Percentiles rank a stretch among this genome's conserved stretches.
These are phyloP conservation scores for Intellagama lesueurii DNA, from an alignment of 2,797 vertebrate genomes.

Conservation along the genomic window DNA sequence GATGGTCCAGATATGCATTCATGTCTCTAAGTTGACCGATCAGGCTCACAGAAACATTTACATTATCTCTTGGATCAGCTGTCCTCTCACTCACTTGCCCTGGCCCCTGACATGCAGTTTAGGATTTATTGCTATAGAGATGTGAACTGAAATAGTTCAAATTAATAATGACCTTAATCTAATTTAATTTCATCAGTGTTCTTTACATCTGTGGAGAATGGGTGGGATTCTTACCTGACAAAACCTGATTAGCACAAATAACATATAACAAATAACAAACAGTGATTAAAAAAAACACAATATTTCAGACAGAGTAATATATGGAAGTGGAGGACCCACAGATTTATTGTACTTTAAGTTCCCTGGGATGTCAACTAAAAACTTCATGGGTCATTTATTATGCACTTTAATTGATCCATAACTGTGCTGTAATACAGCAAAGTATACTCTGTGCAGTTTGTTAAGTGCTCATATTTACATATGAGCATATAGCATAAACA, in stretches of 20 bases:
- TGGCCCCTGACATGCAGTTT: not conserved
- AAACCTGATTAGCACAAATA: conserved; percentile 51
- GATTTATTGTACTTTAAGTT: no score
- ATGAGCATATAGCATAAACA: conserved; percentile 57
- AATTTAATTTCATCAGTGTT: conserved; percentile 61
- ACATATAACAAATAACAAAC: not conserved
- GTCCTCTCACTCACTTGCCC: not conserved
- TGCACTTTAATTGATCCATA: no score
- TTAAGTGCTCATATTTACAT: conserved; percentile 60
- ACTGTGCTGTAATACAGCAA: no score
- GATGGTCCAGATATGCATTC: no score
- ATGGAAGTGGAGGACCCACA: no score
- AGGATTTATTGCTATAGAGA: no score
- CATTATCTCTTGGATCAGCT: not conserved
- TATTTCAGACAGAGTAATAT: no score
- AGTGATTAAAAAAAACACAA: no score
- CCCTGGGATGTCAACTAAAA: no score
- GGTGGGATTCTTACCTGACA: conserved; percentile 56
- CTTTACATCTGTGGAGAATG: conserved; percentile 9
- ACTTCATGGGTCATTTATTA: no score
- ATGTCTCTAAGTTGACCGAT: no score
- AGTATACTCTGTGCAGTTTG: no score
- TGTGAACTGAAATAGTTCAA: not conserved
- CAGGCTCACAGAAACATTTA: not conserved
- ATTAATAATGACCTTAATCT: conserved; percentile 6